Evolutionary conservation across 2,113 vertebrate species (phyloP).

Genomic region (Potamarius usumacintae): DNA sequence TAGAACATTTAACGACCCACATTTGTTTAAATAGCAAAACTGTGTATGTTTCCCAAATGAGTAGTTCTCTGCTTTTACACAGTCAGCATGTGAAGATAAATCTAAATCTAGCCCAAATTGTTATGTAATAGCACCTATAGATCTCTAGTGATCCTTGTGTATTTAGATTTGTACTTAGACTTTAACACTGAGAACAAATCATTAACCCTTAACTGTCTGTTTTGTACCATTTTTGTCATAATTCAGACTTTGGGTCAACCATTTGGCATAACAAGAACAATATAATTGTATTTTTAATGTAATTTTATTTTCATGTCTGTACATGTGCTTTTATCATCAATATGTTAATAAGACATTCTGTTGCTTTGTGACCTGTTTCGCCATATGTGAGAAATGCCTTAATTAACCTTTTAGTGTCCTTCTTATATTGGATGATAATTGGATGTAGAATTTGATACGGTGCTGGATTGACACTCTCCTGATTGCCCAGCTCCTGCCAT

Average conservation of each 20-base stretch:
- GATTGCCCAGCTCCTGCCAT: constrained; percentile 11
- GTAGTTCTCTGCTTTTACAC: neutral
- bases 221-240: neutral
- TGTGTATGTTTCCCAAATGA: neutral
- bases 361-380: neutral
- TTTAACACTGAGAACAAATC: neutral
- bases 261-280: neutral
- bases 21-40: neutral
- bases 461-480: constrained; percentile 1
- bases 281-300: neutral
- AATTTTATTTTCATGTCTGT: neutral
- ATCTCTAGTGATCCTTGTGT: neutral
- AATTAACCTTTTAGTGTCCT: neutral
- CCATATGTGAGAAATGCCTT: neutral
- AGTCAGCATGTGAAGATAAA: neutral
- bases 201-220: neutral
- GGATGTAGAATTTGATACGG: neutral
- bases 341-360: neutral
- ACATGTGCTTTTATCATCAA: neutral
- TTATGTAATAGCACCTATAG: neutral
- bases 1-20: neutral
- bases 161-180: constrained; percentile 13
- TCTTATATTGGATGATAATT: neutral
- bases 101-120: neutral
- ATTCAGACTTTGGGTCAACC: neutral